phyloP scores from a whole-genome alignment of 2,888 invertebrate species.

The Invenusta paracnida region DNA sequence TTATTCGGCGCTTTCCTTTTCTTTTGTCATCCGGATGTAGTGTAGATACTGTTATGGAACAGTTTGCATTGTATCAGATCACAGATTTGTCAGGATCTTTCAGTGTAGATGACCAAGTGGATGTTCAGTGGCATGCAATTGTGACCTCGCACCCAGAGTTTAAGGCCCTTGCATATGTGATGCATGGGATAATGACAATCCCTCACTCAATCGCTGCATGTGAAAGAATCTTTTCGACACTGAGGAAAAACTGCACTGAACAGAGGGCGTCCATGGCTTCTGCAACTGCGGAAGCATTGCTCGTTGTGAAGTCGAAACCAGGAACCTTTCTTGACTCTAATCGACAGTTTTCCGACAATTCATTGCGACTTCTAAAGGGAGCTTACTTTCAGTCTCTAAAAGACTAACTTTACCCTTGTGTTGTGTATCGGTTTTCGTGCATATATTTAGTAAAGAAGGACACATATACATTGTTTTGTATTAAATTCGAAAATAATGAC shows the following conservation, averaged over 20 bases:
- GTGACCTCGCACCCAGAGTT: background rate
- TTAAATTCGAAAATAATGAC: background rate
- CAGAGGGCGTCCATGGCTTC: background rate
- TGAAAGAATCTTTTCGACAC: background rate
- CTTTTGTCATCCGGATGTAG: background rate
- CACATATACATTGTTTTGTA: background rate
- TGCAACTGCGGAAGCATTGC: background rate
- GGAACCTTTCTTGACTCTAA: background rate
- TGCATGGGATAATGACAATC: background rate
- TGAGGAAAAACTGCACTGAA: slow-evolving; percentile 7
- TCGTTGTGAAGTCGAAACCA: slow-evolving; percentile 2
- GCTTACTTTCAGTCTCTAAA: background rate
- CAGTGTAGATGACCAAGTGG: background rate
- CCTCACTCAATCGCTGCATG: background rate
- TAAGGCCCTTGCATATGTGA: background rate
- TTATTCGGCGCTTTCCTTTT: background rate
- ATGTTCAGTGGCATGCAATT: background rate
- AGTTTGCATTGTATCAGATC: background rate
- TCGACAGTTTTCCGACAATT: background rate
- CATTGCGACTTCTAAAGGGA: background rate
- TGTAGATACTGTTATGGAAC: background rate
- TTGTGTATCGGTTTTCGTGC: background rate
- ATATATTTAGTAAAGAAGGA: background rate
- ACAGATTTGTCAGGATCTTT: background rate
- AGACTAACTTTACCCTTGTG: background rate